Base-by-base conservation (phyloP, 2,888 invertebrate species). In the Lasioglossum pauxillum region DNA sequence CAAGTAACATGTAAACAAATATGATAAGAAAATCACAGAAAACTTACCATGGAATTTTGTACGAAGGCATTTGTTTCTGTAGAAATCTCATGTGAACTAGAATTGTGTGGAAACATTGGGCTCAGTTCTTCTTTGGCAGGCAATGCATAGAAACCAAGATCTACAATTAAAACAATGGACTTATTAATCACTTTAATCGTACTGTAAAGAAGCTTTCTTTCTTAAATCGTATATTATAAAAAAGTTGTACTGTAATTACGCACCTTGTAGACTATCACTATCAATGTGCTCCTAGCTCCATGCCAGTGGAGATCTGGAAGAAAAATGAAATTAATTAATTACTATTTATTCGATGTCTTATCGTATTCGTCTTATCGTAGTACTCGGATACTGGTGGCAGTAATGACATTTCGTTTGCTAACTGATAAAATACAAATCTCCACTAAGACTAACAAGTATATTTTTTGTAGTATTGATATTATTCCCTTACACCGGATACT, bases 51-150 rank as follows among this genome's bases (percentile, higher is more conserved):
- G 95, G 95, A 95, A 95, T 95, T 95, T 95, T 95, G 95, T 95
- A 95, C 95, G 95, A 96, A 96, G 96, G 95, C 96, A 96, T 95
- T 95, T 95, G 95, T 95, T 95, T 95, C 95, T 94, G 95, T 95
- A 95, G 95, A 95, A 95, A 95, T 95, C 95, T 95, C 95, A 95
- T 95, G 95, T 95, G 95, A 96, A 96, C 95, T 96, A 96, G 95
- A 95, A 95, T 95, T 95, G 95, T 95, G 95, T 95, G 95, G 95
- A 96, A 96, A 96, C 95, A 96, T 96, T 95, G 95, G 95, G 95
- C 95, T 95, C 95, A 95, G 95, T 95, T 95, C 95, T 95, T 96
- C 95, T 96, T 96, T 96, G 96, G 95, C 95, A 95, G 96, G 95
- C 95, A 95, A 96, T 95, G 95, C 95, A 95, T 95, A 95, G 95